Evolutionary conservation across 1,140 invertebrate species (phyloP).

Genomic region (Steinernema feltiae): DNA sequence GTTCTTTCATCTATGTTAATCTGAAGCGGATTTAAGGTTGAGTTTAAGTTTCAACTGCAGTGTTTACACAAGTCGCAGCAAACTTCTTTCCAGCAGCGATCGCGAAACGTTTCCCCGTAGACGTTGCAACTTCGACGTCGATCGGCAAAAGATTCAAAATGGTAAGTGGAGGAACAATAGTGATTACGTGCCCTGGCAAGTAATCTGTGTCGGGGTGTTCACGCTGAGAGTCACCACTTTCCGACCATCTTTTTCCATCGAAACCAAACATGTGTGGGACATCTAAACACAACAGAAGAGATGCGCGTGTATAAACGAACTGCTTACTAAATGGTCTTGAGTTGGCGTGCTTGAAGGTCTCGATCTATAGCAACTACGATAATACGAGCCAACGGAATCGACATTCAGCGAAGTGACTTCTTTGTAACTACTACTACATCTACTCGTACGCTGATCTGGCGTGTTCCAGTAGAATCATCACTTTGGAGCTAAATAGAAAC

Average conservation of each 20-base stretch:
- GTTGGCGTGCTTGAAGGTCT: background rate
- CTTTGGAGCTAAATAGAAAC: slow-evolving; percentile 67
- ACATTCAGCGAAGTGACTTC: slow-evolving; percentile 79
- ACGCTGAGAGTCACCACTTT: slow-evolving; percentile 84
- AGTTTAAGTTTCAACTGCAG: background rate
- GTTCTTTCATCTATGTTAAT: background rate
- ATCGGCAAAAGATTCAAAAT: slow-evolving; percentile 67
- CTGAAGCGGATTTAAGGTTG: background rate
- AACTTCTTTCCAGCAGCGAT: slow-evolving; percentile 65
- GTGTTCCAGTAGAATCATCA: slow-evolving; percentile 75
- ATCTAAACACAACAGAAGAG: background rate
- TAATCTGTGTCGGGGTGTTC: slow-evolving; percentile 71
- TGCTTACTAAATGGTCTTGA: too few species aligned
- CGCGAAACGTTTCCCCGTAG: slow-evolving; percentile 44
- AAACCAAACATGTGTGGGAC: slow-evolving; percentile 68
- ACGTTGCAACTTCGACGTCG: slow-evolving; percentile 62
- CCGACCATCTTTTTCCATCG: slow-evolving; percentile 80
- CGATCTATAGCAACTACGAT: background rate
- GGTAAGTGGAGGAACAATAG: slow-evolving; percentile 73
- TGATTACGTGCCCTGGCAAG: slow-evolving; percentile 75
- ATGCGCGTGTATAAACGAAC: background rate
- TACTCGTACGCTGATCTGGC: slow-evolving; percentile 78
- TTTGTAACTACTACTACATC: slow-evolving; percentile 86
- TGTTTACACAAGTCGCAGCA: slow-evolving; percentile 58
- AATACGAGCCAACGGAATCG: slow-evolving; percentile 88